Percentiles rank a stretch among this genome's conserved stretches.
Conservation (phyloP, 2,113 vertebrate genomes). For the Chaenogobius annularis region DNA sequence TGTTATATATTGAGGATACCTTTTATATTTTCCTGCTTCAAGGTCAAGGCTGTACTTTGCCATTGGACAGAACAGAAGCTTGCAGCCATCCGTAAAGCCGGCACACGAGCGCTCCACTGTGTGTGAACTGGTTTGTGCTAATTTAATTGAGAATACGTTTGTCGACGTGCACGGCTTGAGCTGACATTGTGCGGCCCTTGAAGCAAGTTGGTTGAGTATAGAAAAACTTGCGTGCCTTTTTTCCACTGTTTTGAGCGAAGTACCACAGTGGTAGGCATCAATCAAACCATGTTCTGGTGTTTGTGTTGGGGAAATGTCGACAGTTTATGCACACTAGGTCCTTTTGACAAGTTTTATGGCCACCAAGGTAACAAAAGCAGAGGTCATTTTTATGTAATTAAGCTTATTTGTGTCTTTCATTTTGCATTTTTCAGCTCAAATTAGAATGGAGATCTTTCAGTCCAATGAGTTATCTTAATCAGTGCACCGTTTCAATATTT, state of each 20-base stretch:
- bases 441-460: neutral
- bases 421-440: neutral
- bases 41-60: neutral
- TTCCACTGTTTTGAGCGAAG: neutral
- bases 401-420: neutral
- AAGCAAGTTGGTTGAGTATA: neutral
- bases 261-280: neutral
- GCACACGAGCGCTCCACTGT: neutral
- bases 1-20: neutral
- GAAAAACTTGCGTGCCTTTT: neutral
- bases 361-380: neutral
- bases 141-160: slow-evolving; percentile 9
- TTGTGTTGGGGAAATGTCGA: no score
- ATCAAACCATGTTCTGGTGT: neutral
- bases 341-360: neutral
- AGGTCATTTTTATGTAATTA: neutral
- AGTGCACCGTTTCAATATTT: neutral
- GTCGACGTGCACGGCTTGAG: neutral
- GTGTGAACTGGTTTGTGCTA: slow-evolving; percentile 15
- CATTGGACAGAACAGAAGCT: slow-evolving; percentile 7
- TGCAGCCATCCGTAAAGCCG: neutral
- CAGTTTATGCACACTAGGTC: neutral
- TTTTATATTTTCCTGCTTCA: neutral
- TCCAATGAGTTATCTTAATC: no score
- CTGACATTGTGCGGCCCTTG: slow-evolving; percentile 6